Conservation (phyloP, 1,140 invertebrate genomes). For the Ips nitidus region DNA sequence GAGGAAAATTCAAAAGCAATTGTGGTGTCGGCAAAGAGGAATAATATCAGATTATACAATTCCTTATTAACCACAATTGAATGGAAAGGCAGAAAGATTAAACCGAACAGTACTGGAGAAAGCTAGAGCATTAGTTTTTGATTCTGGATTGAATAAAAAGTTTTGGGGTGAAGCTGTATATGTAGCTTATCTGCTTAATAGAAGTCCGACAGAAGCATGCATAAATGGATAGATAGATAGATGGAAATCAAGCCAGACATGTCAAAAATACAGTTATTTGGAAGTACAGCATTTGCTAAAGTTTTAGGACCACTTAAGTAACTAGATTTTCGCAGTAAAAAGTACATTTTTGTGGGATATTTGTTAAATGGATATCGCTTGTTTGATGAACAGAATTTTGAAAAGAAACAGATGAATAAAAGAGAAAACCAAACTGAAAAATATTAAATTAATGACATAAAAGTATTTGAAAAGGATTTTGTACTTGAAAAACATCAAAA, state of each 20-base stretch:
- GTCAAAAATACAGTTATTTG: too few relatives aligned
- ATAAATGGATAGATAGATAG: conserved; percentile 43
- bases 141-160: conserved; percentile 36
- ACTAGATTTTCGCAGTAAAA: conserved; percentile 7
- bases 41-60: conserved; percentile 36
- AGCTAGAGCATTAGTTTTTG: conserved; percentile 45
- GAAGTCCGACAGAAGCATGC: conserved; percentile 33
- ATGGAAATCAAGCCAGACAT: conserved; percentile 46
- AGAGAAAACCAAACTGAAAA: not conserved
- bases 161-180: conserved; percentile 47
- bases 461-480: not conserved
- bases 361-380: too few relatives aligned
- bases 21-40: conserved; percentile 38
- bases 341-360: too few relatives aligned
- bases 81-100: conserved; percentile 50
- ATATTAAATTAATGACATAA: not conserved
- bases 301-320: conserved; percentile 18
- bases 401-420: not conserved
- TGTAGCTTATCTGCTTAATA: conserved; percentile 43
- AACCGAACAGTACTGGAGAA: conserved; percentile 50
- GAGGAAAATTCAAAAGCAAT: conserved; percentile 38
- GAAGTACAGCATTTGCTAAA: conserved; percentile 38
- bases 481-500: not conserved
- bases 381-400: too few relatives aligned
- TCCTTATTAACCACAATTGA: conserved; percentile 49